Percentiles rank a stretch among this genome's conserved stretches.
Evolutionary conservation across 2,113 vertebrate species (phyloP).

Genomic region (Ciconia stormi): DNA sequence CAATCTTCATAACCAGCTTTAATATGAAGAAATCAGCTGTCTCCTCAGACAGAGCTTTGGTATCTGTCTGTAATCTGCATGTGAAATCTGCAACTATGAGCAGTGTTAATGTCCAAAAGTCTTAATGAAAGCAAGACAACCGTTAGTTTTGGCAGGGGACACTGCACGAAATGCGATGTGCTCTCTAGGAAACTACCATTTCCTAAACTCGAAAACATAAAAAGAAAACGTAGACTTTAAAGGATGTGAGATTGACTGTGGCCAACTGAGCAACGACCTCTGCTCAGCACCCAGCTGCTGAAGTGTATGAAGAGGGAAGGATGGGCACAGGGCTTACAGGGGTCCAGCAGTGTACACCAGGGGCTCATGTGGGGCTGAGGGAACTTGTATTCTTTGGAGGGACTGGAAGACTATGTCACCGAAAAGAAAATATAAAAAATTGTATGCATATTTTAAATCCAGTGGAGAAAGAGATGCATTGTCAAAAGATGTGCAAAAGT

Average conservation of each 20-base stretch:
- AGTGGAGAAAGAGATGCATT: neutral
- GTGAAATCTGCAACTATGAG: neutral
- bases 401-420: neutral
- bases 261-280: neutral
- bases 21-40: neutral
- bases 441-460: neutral
- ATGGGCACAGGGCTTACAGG: neutral
- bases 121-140: neutral
- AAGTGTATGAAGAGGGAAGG: neutral
- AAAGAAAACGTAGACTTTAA: neutral
- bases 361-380: neutral
- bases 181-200: neutral
- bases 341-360: too few relatives aligned
- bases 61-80: neutral
- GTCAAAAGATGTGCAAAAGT: neutral
- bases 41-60: neutral
- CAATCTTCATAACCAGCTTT: neutral
- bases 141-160: neutral
- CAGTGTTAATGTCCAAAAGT: neutral
- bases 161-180: neutral
- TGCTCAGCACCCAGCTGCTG: neutral
- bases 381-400: neutral
- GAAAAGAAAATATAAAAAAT: neutral
- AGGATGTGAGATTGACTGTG: neutral
- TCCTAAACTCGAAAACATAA: neutral